Conservation (phyloP, 2,797 vertebrate species). For the Anableps anableps region DNA sequence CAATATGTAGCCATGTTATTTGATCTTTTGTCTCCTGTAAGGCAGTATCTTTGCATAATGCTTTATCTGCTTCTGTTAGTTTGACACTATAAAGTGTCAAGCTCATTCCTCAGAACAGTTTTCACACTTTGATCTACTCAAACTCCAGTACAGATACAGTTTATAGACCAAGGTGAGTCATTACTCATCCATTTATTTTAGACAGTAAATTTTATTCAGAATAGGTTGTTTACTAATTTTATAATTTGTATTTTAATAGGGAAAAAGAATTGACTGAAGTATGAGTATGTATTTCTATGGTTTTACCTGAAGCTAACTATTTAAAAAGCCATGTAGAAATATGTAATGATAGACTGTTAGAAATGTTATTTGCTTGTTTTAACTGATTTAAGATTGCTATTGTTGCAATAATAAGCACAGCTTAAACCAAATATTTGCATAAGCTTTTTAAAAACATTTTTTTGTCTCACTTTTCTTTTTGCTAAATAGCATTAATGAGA, state of each 20-base stretch:
- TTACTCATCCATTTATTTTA: background rate
- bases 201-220: background rate
- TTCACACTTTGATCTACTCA: slow-evolving; percentile 18
- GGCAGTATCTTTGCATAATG: slow-evolving; percentile 65
- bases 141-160: background rate
- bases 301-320: background rate
- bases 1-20: slow-evolving; percentile 71
- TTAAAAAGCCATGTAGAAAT: background rate
- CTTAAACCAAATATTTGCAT: no score
- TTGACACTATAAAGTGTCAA: slow-evolving; percentile 48
- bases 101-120: slow-evolving; percentile 40
- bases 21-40: slow-evolving; percentile 61
- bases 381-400: no score
- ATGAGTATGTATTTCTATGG: background rate
- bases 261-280: background rate
- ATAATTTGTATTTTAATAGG: background rate
- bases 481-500: no score
- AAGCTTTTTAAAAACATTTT: no score
- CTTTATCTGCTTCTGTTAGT: slow-evolving; percentile 51
- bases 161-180: background rate
- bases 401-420: no score
- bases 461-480: no score
- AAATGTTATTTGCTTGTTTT: background rate
- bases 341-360: background rate
- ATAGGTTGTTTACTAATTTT: background rate